Conservation (phyloP, 2,797 vertebrate genomes). For the Otolemur crassicaudatus region DNA sequence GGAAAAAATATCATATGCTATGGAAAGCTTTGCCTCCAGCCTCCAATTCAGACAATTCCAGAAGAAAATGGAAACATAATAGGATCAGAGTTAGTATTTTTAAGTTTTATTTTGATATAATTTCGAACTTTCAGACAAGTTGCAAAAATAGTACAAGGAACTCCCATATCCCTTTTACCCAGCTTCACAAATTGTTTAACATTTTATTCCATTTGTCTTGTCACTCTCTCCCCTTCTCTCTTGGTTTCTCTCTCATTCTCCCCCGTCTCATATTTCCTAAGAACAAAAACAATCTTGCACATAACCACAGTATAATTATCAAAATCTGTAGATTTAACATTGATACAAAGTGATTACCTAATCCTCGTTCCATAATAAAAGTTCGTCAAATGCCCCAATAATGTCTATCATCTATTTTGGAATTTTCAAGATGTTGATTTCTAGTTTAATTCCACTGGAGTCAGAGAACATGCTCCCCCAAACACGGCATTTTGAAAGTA, state of each 20-base stretch:
- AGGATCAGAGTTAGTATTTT: background rate
- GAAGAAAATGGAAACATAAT: background rate
- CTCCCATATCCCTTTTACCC: background rate
- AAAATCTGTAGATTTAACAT: background rate
- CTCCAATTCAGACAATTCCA: background rate
- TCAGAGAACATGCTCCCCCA: background rate
- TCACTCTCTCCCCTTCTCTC: background rate
- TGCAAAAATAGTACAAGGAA: background rate
- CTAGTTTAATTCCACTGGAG: background rate
- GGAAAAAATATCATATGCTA: fast-evolving
- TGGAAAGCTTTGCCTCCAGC: background rate
- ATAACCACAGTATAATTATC: background rate
- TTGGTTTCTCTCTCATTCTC: background rate
- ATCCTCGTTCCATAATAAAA: background rate
- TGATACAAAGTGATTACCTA: background rate
- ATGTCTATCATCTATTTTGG: background rate
- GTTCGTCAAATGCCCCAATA: background rate
- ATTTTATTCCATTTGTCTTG: background rate
- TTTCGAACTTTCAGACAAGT: background rate
- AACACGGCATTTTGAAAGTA: background rate
- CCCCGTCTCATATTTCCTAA: background rate
- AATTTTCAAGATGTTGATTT: background rate
- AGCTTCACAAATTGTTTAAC: background rate
- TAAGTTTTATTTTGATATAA: background rate
- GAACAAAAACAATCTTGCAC: background rate